Percentiles rank a stretch among this genome's conserved stretches.
Conservation (phyloP, 1,140 invertebrate species). For the Atta texana region DNA sequence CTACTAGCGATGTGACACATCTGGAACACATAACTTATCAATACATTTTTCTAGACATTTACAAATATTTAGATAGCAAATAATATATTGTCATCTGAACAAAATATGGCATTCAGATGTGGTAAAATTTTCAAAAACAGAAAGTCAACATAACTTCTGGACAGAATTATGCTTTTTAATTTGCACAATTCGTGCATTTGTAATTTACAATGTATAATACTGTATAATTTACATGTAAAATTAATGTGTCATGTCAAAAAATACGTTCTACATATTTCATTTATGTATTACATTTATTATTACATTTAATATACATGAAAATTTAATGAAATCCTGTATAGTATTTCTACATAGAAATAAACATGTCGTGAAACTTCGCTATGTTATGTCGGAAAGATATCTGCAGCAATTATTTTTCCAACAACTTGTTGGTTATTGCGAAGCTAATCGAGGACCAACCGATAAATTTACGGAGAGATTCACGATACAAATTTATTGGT, state of each 20-base stretch:
- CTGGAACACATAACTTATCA: conserved; percentile 65
- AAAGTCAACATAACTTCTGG: background rate
- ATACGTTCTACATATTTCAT: background rate
- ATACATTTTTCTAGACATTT: conserved; percentile 71
- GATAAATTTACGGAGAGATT: conserved; percentile 82
- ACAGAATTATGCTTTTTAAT: background rate
- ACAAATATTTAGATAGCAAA: conserved; percentile 71
- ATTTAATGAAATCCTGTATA: background rate
- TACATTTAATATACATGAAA: background rate
- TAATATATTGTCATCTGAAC: conserved; percentile 53
- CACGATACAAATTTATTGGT: conserved; percentile 83
- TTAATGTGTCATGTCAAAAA: background rate
- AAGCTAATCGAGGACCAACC: conserved; percentile 82
- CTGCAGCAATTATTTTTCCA: conserved; percentile 79
- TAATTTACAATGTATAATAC: background rate
- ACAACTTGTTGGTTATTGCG: conserved; percentile 85
- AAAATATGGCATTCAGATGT: background rate
- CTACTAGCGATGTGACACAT: conserved; percentile 67
- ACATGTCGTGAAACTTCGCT: background rate
- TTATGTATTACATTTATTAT: conserved; percentile 4
- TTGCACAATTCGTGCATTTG: background rate
- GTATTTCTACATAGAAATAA: background rate
- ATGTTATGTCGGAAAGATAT: conserved; percentile 22
- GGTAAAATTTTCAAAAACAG: background rate
- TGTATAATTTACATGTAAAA: conserved; percentile 10